Base-by-base conservation (phyloP, 2,113 vertebrate genomes). In the Tragelaphus imberbis region DNA sequence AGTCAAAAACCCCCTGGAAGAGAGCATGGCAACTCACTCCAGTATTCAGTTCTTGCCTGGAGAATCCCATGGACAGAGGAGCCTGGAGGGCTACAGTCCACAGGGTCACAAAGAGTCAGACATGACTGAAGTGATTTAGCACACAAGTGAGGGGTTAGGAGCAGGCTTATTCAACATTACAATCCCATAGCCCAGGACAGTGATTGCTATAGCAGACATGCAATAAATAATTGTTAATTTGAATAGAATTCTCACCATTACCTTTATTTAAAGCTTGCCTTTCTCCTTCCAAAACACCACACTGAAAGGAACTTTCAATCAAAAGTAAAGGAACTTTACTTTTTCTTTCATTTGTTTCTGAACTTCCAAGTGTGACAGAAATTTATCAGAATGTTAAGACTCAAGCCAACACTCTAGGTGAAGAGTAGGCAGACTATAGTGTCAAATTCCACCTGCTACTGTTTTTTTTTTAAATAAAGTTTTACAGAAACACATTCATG, bases 381-480 rank as follows among this genome's bases (percentile, higher is more conserved):
- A 10, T 59, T 82, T 79, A 58, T 93, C 68, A 85, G 55, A 95
- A 47, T 25, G 25, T 21, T 68, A 25, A 68, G 36, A 44, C 23
- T 58, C 40, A 88, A 90, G 36, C 25, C 23, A 94, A 25, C 16
- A 11, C 40, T 89, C 30, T n/a, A 56, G 36, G 58, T 93, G 55
- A 82, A 5, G 11, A 71, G 5, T 82, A 28, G 55, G 77, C 33
- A 71, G 80, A 84, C 17, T 6, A 12, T 23, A 81, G 44, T 36
- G 23, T 71, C 51, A 53, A 61, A 86, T 81, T 90, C 44, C 16
- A 10, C 51, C 59, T 63, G 44, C 27, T 13, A 5, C 88, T 51
- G 33, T 21, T 40, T 93, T 93, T 93, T 93, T 84, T 47, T 1
- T 71, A 94, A 71, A 59, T 84, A 28, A 51, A 82, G n/a, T 63